Percentiles rank a stretch among this genome's conserved stretches.
These are phyloP conservation scores for Epizoanthus ramosus DNA, from an alignment of 92 coral and sea anemone species.

Conservation along the genomic window DNA sequence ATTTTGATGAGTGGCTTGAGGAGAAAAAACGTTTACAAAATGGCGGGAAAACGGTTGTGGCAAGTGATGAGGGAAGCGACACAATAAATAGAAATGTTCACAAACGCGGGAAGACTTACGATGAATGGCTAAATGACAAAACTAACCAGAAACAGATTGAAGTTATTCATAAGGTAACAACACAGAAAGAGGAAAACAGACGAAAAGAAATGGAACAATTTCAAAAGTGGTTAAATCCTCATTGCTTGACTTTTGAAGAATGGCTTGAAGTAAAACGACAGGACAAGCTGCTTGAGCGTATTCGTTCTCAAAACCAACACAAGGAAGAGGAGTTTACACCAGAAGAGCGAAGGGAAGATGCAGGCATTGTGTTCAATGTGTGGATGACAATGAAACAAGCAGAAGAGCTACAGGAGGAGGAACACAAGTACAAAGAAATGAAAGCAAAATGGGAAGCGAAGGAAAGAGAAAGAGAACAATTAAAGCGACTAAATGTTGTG, in stretches of 20 bases:
- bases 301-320: constrained; percentile 74
- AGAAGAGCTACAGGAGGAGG: constrained; percentile 79
- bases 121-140: constrained; percentile 90
- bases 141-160: constrained; percentile 73
- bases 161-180: constrained; percentile 72
- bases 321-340: constrained; percentile 53
- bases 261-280: constrained; percentile 90
- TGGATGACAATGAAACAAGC: constrained; percentile 92
- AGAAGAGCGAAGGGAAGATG: constrained; percentile 79
- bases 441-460: constrained; percentile 86
- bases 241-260: constrained; percentile 86
- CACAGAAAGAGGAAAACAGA: constrained; percentile 66
- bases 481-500: constrained; percentile 53
- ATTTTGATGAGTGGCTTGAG: constrained; percentile 81
- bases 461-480: constrained; percentile 67
- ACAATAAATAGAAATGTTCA: constrained; percentile 28
- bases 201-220: constrained; percentile 61
- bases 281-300: constrained; percentile 70
- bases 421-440: constrained; percentile 81
- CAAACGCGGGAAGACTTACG: constrained; percentile 80
- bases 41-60: constrained; percentile 33
- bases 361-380: constrained; percentile 76
- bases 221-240: constrained; percentile 74
- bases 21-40: constrained; percentile 64
- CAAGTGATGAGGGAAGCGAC: constrained; percentile 12